Base-by-base conservation (phyloP, 1,140 invertebrate genomes). In the Micrasema minimum region DNA sequence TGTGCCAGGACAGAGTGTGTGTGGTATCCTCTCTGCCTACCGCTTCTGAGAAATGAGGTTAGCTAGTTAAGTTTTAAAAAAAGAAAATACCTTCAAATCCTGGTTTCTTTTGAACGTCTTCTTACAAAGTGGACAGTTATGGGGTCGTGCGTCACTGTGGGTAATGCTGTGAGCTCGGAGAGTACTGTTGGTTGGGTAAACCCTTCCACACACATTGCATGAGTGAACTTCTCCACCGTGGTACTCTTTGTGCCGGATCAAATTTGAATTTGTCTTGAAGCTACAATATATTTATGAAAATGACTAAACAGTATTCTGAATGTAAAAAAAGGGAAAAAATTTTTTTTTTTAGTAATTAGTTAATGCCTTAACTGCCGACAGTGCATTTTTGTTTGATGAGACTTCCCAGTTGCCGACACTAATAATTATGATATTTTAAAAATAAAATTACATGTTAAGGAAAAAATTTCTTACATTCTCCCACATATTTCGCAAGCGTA, bases 71-170 rank as follows among this genome's bases (percentile, higher is more conserved):
- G n/a, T n/a, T n/a, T n/a, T n/a, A n/a, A n/a, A n/a, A n/a, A n/a
- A n/a, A 23, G 43, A 22, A 14, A 65, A 48, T 78, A 88, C 88
- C 82, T 91, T 91, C 67, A 92, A 81, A 80, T 91, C 90, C 79
- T 91, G 90, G 80, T 90, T 91, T 62, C 90, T 84, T 77, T 92
- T 92, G 75, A 92, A 92, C 11, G 87, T 90, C 80, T 91, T 92
- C 77, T 90, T 88, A 79, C 91, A 92, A 38, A 90, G 79, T 50
- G 87, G 85, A 80, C 91, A 92, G 46, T 89, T 86, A 74, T 90
- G 90, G 0, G 91, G 90, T 70, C 90, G 82, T 46, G 90, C 80
- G 76, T 88, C 87, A 59, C 90, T 91, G 74, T 92, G 91, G 5
- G 90, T 90, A 66, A 92, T 88, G 76, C 88, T 90, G 79, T 92